A percentile compares a stretch with the other conserved stretches of the same genome.
Conservation (phyloP, 1,140 invertebrate species). For the Zaprionus capensis region DNA sequence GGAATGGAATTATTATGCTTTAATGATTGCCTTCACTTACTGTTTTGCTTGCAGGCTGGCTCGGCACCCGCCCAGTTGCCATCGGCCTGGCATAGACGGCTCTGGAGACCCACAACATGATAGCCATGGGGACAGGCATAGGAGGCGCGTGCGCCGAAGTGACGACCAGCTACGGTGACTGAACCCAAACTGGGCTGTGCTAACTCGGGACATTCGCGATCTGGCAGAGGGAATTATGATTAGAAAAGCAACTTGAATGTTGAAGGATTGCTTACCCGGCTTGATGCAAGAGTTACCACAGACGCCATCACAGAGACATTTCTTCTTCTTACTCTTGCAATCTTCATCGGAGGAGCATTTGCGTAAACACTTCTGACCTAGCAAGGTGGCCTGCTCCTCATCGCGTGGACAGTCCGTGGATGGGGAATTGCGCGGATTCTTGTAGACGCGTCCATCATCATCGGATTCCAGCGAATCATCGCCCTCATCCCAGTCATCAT, state of each 20-base stretch:
- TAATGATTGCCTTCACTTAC: constrained; percentile 85
- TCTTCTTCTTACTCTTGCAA: constrained; percentile 98
- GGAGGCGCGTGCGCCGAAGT: constrained; percentile 90
- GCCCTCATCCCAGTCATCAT: constrained; percentile 87
- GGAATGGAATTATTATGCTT: not conserved
- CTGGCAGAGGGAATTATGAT: constrained; percentile 84
- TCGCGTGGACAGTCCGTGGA: constrained; percentile 92
- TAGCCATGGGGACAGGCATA: constrained; percentile 95
- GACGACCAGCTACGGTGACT: constrained; percentile 89
- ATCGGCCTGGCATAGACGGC: constrained; percentile 94
- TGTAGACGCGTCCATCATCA: constrained; percentile 90
- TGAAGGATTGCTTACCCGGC: constrained; percentile 86
- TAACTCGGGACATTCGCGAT: constrained; percentile 93
- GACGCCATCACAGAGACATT: constrained; percentile 97
- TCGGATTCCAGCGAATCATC: constrained; percentile 86
- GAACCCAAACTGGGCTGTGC: constrained; percentile 89
- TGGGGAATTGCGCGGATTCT: constrained; percentile 94
- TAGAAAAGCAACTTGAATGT: too few relatives aligned
- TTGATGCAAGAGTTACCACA: constrained; percentile 99
- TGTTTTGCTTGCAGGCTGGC: constrained; percentile 95
- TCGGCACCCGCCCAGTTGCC: constrained; percentile 95
- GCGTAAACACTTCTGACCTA: constrained; percentile 94
- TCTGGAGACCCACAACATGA: constrained; percentile 93
- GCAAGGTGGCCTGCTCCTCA: constrained; percentile 87
- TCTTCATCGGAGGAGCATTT: constrained; percentile 97